Base-by-base conservation (phyloP, 2,888 invertebrate species). In the Pseudoips prasinana region DNA sequence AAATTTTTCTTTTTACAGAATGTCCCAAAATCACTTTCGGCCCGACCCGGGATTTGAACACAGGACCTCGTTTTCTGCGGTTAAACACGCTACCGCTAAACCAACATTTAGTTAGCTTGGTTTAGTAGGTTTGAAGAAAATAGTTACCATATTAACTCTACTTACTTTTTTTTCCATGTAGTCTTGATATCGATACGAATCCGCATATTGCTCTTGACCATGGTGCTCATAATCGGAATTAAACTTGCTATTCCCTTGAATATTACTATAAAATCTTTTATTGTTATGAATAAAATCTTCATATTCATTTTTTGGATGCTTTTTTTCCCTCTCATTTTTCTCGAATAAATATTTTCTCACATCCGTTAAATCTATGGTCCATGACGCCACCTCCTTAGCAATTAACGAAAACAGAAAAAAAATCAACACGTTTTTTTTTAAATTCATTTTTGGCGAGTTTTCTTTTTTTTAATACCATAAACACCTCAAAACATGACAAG, bases 341-440 rank as follows among this genome's bases (percentile, higher is more conserved):
- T 73, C 66, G 8, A 77, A 74, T 33, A 68, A 62, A 41, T 63
- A 68, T 29, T 67, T 73, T 18, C 81, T 59, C 28, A 76, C 73
- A 61, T 78, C 77, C 22, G 73, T 72, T 37, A 84, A 53, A 51
- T 86, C 82, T 10, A 84, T 67, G 0, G 83, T 84, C 85, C 85
- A 86, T n/a, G 76, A 33, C 3, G 58, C 26, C 19, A 75, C 73
- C 55, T 70, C 63, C 30, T 60, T 40, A 18, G 68, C 46, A 22
- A 71, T 40, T 25, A 61, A 54, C 17, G 67, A 46, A 33, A 69
- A 23, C 10, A 67, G 14, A 29, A 54, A 48, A 29, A 46, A 48
- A 24, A 49, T 11, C 33, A 65, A 45, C 39, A 48, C 59, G 26
- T 42, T 39, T 27, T 46, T 58, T 39, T 38, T 8, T 10, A 30